A percentile compares a stretch with the other conserved stretches of the same genome.
Conservation (phyloP, 2,113 vertebrate species). For the Uropsilus gracilis region DNA sequence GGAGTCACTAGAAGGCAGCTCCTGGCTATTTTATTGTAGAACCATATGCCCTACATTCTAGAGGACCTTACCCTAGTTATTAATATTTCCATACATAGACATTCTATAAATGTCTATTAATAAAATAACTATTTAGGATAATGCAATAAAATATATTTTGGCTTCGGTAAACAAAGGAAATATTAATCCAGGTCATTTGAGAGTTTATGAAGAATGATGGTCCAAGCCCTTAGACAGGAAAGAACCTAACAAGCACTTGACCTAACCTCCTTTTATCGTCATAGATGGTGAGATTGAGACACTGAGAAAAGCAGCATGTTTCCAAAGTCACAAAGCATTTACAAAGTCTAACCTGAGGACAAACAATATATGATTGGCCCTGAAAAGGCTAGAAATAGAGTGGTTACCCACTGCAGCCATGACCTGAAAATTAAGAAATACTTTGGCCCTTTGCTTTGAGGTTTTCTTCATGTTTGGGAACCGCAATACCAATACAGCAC, state of each 20-base stretch:
- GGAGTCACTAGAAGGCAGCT: conserved; percentile 7
- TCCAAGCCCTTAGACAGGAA: not conserved
- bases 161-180: not conserved
- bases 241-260: not conserved
- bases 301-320: not conserved
- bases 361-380: not conserved
- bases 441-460: not conserved
- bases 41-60: not conserved
- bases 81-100: not conserved
- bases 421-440: not conserved
- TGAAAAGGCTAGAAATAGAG: not conserved
- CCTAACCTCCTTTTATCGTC: not conserved
- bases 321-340: not conserved
- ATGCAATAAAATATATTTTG: not conserved
- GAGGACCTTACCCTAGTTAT: not conserved
- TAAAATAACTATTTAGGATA: conserved; percentile 10
- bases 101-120: not conserved
- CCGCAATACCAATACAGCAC: not conserved
- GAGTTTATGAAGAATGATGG: not conserved
- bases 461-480: not conserved
- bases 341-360: not conserved
- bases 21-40: not conserved
- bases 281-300: not conserved
- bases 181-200: not conserved
- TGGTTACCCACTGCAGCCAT: not conserved